phyloP scores from a whole-genome alignment of 2,888 invertebrate genomes.

The Eupelmus urozonus region DNA sequence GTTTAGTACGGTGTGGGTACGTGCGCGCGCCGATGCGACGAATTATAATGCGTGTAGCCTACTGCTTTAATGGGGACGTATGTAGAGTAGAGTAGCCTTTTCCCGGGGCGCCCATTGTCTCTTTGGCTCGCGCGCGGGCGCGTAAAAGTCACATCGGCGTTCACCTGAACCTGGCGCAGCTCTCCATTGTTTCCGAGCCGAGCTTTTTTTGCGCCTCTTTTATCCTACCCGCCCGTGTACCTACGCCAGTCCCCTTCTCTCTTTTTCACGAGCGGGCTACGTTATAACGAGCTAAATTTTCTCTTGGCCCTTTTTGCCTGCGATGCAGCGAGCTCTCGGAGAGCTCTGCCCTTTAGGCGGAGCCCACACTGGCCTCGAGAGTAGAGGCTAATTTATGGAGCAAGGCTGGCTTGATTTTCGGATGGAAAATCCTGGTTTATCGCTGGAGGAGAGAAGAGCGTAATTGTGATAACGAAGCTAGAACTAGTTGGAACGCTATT shows the following conservation, averaged over 20 bases:
- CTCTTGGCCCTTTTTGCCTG: constrained; percentile 18
- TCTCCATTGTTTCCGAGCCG: constrained; percentile 70
- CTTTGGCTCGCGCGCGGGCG: constrained; percentile 57
- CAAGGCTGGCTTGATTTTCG: too few relatives aligned
- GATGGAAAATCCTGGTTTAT: too few relatives aligned
- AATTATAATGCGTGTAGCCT: constrained; percentile 72
- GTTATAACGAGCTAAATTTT: constrained; percentile 50
- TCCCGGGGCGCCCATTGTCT: constrained; percentile 65
- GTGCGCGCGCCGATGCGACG: constrained; percentile 59
- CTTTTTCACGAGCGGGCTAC: constrained; percentile 20
- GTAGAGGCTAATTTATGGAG: too few relatives aligned
- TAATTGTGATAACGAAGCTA: constrained; percentile 40
- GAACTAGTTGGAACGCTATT: constrained; percentile 26
- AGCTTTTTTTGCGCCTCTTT: constrained; percentile 68
- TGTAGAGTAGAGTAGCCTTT: constrained; percentile 68
- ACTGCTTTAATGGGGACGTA: constrained; percentile 73
- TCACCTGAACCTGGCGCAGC: constrained; percentile 68
- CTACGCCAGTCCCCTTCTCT: neutral
- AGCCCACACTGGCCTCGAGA: constrained; percentile 7
- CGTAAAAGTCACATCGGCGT: constrained; percentile 64
- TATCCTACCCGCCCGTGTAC: constrained; percentile 61
- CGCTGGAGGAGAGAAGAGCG: too few relatives aligned
- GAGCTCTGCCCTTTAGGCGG: constrained; percentile 12
- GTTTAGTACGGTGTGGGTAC: constrained; percentile 2
- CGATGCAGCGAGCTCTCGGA: neutral